phyloP scores from a whole-genome alignment of 1,140 invertebrate genomes.

The Brachystomella parvula region DNA sequence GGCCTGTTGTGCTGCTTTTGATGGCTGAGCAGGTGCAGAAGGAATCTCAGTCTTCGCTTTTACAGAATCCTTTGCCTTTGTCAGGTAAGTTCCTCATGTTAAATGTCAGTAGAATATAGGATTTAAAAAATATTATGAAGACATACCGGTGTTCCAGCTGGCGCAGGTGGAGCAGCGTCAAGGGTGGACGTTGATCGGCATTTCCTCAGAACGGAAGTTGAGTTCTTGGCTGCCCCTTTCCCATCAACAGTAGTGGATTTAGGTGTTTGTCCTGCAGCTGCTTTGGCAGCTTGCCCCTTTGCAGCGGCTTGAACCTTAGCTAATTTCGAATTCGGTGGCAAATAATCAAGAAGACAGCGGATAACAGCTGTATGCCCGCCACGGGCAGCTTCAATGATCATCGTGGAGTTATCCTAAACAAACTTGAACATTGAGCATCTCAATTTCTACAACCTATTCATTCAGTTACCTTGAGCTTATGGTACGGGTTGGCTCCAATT shows the following conservation, averaged over 20 bases:
- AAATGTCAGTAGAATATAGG: background rate
- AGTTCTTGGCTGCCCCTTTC: conserved; percentile 26
- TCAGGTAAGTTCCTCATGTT: background rate
- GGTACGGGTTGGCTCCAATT: conserved; percentile 86
- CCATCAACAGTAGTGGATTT: conserved; percentile 12
- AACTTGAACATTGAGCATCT: background rate
- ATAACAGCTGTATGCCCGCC: conserved; percentile 93
- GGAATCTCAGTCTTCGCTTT: background rate
- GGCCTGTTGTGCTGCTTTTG: no score
- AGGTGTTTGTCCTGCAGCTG: background rate
- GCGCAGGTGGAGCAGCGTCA: conserved; percentile 30
- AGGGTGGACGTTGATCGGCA: conserved; percentile 37
- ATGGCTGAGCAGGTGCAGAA: background rate
- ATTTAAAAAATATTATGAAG: background rate
- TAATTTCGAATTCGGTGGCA: conserved; percentile 59
- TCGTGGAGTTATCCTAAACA: conserved; percentile 85
- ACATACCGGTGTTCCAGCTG: conserved; percentile 7
- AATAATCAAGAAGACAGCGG: conserved; percentile 87
- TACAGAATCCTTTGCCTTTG: background rate
- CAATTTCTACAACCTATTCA: background rate
- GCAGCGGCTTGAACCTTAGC: conserved; percentile 43
- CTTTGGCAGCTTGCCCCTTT: conserved; percentile 20
- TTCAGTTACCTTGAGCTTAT: conserved; percentile 75
- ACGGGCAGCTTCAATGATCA: conserved; percentile 96
- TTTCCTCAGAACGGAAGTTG: conserved; percentile 32